phyloP scores from a whole-genome alignment of 2,888 invertebrate genomes.

The Caenorhabditis becei region DNA sequence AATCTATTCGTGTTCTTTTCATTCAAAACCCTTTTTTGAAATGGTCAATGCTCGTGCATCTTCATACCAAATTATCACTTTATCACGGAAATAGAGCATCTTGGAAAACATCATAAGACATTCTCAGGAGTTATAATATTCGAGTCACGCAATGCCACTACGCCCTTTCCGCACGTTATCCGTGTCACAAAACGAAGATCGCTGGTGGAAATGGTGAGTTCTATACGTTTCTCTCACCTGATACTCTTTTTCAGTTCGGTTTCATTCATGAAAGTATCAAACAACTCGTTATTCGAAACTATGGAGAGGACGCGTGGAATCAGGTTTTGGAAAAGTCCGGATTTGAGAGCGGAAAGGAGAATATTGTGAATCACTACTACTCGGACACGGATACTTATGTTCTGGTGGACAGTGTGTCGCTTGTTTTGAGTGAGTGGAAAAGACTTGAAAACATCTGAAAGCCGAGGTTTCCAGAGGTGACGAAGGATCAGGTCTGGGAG shows the following conservation, averaged over 20 bases:
- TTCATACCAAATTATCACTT: neutral
- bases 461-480: slow-evolving; percentile 62
- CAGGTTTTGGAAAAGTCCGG: slow-evolving; percentile 72
- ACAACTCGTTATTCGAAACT: slow-evolving; percentile 73
- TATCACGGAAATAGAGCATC: neutral
- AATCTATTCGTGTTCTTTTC: too few species aligned
- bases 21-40: neutral
- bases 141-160: slow-evolving; percentile 1
- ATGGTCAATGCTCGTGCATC: neutral
- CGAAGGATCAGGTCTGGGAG: slow-evolving; percentile 77
- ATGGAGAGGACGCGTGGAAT: slow-evolving; percentile 75
- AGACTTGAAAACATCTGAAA: neutral
- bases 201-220: slow-evolving; percentile 1
- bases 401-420: slow-evolving; percentile 72
- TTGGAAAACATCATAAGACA: neutral
- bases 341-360: slow-evolving; percentile 77
- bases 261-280: slow-evolving; percentile 79
- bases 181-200: slow-evolving; percentile 1
- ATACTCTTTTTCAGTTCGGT: slow-evolving; percentile 72
- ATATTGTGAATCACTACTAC: slow-evolving; percentile 77
- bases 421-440: slow-evolving; percentile 43
- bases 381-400: slow-evolving; percentile 74
- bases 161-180: neutral
- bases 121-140: neutral
- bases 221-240: neutral